phyloP scores from a whole-genome alignment of 2,113 vertebrate species.

The Euleptes europaea region DNA sequence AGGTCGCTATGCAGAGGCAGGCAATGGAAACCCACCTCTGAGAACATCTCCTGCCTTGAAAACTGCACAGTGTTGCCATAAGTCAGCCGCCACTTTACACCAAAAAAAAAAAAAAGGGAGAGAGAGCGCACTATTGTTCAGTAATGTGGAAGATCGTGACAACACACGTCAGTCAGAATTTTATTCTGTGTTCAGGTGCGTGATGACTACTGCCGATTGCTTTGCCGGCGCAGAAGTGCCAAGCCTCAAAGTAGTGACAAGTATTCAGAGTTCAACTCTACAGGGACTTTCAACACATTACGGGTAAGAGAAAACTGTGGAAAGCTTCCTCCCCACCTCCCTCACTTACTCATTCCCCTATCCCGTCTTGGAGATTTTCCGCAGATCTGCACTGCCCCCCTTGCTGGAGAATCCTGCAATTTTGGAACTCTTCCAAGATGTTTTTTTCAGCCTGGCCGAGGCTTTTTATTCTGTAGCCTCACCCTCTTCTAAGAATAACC shows the following conservation, averaged over 20 bases:
- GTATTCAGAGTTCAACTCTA: constrained; percentile 17
- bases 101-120: too few relatives aligned
- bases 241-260: constrained; percentile 6
- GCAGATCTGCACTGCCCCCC: neutral
- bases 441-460: neutral
- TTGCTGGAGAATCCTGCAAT: neutral
- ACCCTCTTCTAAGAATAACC: neutral
- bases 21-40: too few relatives aligned
- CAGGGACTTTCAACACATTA: constrained; percentile 5
- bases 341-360: neutral
- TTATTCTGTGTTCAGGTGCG: constrained; percentile 3
- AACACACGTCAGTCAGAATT: neutral
- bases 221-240: neutral
- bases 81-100: too few relatives aligned
- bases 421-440: neutral
- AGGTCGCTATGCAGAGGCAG: too few relatives aligned
- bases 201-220: constrained; percentile 9
- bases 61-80: too few relatives aligned
- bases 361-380: neutral
- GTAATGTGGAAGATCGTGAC: too few relatives aligned
- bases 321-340: neutral
- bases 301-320: neutral
- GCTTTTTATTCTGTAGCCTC: neutral
- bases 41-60: too few relatives aligned
- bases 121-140: neutral